These are phyloP conservation scores for Adrianichthys oophorus DNA, from an alignment of 2,797 vertebrate species.

Conservation along the genomic window DNA sequence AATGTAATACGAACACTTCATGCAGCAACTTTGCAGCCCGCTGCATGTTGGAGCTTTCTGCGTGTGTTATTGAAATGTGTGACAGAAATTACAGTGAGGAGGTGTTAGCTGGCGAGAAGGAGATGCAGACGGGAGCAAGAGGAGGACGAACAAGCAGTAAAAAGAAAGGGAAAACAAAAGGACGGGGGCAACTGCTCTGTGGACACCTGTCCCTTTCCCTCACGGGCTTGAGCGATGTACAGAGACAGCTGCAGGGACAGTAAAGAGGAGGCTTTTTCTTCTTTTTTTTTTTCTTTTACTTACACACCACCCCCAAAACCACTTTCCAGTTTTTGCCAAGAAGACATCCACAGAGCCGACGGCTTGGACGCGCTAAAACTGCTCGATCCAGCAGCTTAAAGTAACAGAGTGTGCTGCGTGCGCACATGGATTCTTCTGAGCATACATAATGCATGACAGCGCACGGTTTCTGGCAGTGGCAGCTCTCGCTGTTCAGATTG, in stretches of 20 bases:
- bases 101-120: slow-evolving; percentile 59
- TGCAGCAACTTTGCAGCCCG: slow-evolving; percentile 67
- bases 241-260: slow-evolving; percentile 78
- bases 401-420: slow-evolving; percentile 28
- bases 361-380: slow-evolving; percentile 17
- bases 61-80: slow-evolving; percentile 59
- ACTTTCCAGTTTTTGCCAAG: slow-evolving; percentile 31
- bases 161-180: slow-evolving; percentile 7
- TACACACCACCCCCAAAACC: not conserved
- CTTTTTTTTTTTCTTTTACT: not conserved
- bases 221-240: slow-evolving; percentile 63
- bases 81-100: slow-evolving; percentile 65
- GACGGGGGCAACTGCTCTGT: slow-evolving; percentile 68
- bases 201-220: slow-evolving; percentile 78
- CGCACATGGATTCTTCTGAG: slow-evolving; percentile 54
- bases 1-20: slow-evolving; percentile 67
- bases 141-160: slow-evolving; percentile 18
- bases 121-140: slow-evolving; percentile 40
- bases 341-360: slow-evolving; percentile 42
- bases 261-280: slow-evolving; percentile 61
- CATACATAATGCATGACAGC: slow-evolving; percentile 69
- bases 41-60: slow-evolving; percentile 53
- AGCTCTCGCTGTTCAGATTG: slow-evolving; percentile 63
- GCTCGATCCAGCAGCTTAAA: slow-evolving; percentile 39
- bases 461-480: slow-evolving; percentile 56